phyloP scores from a whole-genome alignment of 2,888 invertebrate species.

The Spilarctia lutea region DNA sequence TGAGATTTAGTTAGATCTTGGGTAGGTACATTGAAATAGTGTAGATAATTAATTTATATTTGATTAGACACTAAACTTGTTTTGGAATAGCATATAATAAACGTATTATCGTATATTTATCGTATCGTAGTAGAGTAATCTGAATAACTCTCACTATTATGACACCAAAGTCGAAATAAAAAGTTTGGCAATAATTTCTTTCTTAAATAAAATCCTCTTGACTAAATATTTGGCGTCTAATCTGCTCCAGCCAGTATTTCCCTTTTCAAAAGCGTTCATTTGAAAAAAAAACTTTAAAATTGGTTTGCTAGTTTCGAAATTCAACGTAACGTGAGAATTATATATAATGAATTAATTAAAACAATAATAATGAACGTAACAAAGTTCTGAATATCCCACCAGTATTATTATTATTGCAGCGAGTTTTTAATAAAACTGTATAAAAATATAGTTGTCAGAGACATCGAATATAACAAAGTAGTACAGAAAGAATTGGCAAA shows the following conservation, averaged over 20 bases:
- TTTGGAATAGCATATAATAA: neutral
- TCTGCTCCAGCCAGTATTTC: neutral
- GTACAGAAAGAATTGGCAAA: neutral
- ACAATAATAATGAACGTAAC: neutral
- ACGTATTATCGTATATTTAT: too few relatives aligned
- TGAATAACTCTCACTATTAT: neutral
- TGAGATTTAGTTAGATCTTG: neutral
- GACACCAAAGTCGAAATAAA: neutral
- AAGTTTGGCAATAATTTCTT: neutral
- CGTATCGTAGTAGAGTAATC: too few relatives aligned
- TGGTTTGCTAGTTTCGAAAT: too few relatives aligned
- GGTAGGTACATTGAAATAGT: neutral
- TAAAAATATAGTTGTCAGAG: neutral
- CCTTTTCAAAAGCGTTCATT: too few relatives aligned
- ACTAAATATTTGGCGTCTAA: neutral
- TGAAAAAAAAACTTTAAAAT: too few relatives aligned
- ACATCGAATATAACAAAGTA: neutral
- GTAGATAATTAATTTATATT: conserved; percentile 1
- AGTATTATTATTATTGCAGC: neutral
- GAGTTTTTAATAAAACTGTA: neutral
- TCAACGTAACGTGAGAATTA: too few relatives aligned
- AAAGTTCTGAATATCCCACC: neutral
- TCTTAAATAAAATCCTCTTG: neutral
- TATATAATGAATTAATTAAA: too few relatives aligned
- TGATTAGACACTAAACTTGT: neutral